A percentile compares a stretch with the other conserved stretches of the same genome.
These are phyloP conservation scores for Alligator mississippiensis DNA, from an alignment of 2,113 vertebrate genomes.

Conservation along the genomic window DNA sequence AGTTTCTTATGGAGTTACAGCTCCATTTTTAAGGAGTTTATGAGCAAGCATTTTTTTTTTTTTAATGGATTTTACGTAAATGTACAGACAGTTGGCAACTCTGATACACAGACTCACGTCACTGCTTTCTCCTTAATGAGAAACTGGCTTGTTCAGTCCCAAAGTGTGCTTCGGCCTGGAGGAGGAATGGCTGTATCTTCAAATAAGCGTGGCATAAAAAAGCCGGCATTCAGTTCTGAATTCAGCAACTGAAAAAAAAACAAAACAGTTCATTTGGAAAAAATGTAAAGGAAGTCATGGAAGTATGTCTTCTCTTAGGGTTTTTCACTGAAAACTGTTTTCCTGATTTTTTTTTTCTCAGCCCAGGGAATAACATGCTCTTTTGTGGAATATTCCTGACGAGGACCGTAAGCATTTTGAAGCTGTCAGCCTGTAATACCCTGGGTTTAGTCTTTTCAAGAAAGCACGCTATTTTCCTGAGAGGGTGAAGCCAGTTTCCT, in stretches of 20 bases:
- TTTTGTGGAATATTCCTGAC: slow-evolving; percentile 45
- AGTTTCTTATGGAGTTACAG: too few species aligned
- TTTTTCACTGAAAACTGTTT: slow-evolving; percentile 32
- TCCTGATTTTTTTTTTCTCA: slow-evolving; percentile 20
- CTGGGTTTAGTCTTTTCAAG: slow-evolving; percentile 55
- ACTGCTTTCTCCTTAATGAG: not conserved
- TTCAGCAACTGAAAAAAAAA: slow-evolving; percentile 33
- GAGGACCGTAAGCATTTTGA: slow-evolving; percentile 64
- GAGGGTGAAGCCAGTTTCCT: slow-evolving; percentile 52
- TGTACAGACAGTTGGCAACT: too few species aligned
- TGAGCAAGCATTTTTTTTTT: too few species aligned
- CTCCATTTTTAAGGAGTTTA: too few species aligned
- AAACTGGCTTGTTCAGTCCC: slow-evolving; percentile 8
- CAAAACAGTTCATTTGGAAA: slow-evolving; percentile 39
- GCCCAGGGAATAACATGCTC: slow-evolving; percentile 35
- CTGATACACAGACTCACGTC: not conserved
- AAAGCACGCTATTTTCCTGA: slow-evolving; percentile 57
- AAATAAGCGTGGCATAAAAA: slow-evolving; percentile 16
- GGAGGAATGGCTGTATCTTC: not conserved
- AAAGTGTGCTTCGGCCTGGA: not conserved
- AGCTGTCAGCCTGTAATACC: slow-evolving; percentile 69
- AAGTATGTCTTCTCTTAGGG: slow-evolving; percentile 49
- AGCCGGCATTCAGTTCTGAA: slow-evolving; percentile 11
- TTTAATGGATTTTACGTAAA: too few species aligned
- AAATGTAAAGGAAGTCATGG: slow-evolving; percentile 54